Conservation (phyloP, 1,140 invertebrate genomes). For the Phymastichus coffea region DNA sequence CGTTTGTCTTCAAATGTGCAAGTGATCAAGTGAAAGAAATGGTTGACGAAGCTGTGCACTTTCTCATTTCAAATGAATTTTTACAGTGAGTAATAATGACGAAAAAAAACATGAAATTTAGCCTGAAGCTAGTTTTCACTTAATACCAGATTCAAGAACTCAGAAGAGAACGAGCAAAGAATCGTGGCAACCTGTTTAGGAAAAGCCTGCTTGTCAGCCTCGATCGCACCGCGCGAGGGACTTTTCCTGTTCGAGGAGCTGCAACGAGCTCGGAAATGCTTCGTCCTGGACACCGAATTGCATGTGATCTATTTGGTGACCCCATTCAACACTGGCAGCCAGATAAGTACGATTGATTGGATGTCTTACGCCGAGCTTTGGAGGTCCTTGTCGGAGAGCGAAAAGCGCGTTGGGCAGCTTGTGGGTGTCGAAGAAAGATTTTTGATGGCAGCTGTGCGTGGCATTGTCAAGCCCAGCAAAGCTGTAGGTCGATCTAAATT, state of each 20-base stretch:
- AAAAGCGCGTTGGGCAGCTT: constrained; percentile 84
- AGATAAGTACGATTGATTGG: constrained; percentile 85
- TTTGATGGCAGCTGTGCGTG: constrained; percentile 76
- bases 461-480: constrained; percentile 63
- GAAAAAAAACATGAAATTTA: too few species aligned
- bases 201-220: constrained; percentile 88
- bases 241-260: constrained; percentile 85
- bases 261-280: constrained; percentile 83
- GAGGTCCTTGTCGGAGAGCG: constrained; percentile 76
- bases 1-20: constrained; percentile 53
- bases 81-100: constrained; percentile 44
- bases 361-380: constrained; percentile 81
- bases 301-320: constrained; percentile 94
- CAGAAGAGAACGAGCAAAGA: constrained; percentile 31
- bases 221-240: constrained; percentile 89
- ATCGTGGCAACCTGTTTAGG: constrained; percentile 85
- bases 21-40: constrained; percentile 42
- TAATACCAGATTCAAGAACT: too few species aligned
- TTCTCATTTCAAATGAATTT: constrained; percentile 63
- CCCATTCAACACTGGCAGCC: constrained; percentile 77
- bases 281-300: constrained; percentile 92
- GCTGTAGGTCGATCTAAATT: constrained; percentile 41
- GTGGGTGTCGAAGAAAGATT: constrained; percentile 91
- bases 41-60: constrained; percentile 60
- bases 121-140: too few species aligned